Conservation (phyloP, 2,797 vertebrate species). For the Propithecus perrieri region DNA sequence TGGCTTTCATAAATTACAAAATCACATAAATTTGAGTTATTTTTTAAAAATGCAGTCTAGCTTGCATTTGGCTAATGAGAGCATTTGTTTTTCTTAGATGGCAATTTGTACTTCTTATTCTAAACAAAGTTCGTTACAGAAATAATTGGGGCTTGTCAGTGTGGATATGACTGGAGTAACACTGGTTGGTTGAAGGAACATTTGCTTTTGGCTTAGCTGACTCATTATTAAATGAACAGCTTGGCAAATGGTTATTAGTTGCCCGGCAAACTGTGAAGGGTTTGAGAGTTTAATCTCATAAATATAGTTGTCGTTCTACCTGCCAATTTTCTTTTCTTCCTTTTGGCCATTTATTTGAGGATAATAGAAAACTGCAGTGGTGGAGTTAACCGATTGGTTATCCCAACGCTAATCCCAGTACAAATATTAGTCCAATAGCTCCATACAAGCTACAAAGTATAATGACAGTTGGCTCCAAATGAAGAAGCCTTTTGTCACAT, state of each 20-base stretch:
- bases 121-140: background rate
- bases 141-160: conserved; percentile 14
- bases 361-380: conserved; percentile 59
- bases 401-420: conserved; percentile 70
- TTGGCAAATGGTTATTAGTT: conserved; percentile 77
- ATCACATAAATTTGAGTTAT: background rate
- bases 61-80: background rate
- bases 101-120: background rate
- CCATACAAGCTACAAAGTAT: conserved; percentile 69
- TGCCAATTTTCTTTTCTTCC: conserved; percentile 64
- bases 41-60: background rate
- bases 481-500: conserved; percentile 77
- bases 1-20: background rate
- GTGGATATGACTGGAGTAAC: background rate
- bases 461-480: conserved; percentile 75
- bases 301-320: conserved; percentile 71
- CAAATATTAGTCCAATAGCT: conserved; percentile 79
- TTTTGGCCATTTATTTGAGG: conserved; percentile 68
- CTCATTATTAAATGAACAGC: conserved; percentile 78
- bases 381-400: conserved; percentile 78
- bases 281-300: conserved; percentile 79
- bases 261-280: conserved; percentile 73
- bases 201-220: conserved; percentile 72
- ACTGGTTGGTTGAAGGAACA: conserved; percentile 44
- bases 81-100: background rate